Evolutionary conservation across 2,113 vertebrate genomes (phyloP).

Genomic region (Myocastor coypus): DNA sequence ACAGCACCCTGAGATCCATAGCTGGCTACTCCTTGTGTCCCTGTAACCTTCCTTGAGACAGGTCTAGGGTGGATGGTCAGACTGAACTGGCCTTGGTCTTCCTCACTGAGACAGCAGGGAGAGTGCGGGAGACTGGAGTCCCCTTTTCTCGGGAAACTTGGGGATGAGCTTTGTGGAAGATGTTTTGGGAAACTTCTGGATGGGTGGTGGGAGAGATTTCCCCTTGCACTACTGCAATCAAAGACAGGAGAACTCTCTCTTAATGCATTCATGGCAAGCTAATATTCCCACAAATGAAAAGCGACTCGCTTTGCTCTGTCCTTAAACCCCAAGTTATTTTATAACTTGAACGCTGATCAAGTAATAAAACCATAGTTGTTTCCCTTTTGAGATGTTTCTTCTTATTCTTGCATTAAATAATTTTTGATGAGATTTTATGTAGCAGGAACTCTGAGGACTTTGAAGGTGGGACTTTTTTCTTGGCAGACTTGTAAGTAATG

Average conservation of each 20-base stretch:
- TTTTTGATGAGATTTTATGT: background rate
- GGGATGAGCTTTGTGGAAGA: background rate
- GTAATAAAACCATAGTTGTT: background rate
- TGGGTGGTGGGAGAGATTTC: no score
- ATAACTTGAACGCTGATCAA: background rate
- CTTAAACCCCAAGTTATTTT: background rate
- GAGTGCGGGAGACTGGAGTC: background rate
- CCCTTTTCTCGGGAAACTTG: background rate
- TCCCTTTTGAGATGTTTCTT: background rate
- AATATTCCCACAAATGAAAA: background rate
- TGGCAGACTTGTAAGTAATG: background rate
- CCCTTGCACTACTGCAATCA: background rate
- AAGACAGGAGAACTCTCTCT: background rate
- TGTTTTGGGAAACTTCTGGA: background rate
- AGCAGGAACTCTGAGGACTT: slow-evolving; percentile 3
- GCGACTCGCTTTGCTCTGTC: background rate
- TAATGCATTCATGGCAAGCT: background rate
- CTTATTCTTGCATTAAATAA: background rate
- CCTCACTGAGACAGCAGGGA: background rate
- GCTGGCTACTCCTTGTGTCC: background rate
- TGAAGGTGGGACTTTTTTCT: slow-evolving; percentile 23
- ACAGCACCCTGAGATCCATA: background rate
- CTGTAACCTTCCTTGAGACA: background rate
- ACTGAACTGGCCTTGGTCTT: background rate
- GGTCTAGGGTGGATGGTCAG: background rate